Percentiles rank a stretch among this genome's conserved stretches.
Evolutionary conservation across 92 coral and sea anemone genomes (phyloP).

Genomic region (Plumapathes pennacea): DNA sequence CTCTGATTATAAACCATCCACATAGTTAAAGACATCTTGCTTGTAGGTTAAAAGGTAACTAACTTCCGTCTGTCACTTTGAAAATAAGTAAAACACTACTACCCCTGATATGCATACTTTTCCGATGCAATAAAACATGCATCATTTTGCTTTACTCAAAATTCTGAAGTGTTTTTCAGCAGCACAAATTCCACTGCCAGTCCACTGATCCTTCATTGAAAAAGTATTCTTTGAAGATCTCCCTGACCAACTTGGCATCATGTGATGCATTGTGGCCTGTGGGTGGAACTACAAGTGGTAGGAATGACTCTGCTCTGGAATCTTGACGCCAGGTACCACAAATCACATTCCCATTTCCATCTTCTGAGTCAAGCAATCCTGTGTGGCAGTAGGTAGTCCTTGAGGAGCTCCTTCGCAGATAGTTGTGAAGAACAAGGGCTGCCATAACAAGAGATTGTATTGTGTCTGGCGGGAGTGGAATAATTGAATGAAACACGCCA

Average conservation of each 20-base stretch:
- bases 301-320: conserved; percentile 18
- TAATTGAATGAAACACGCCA: conserved; percentile 17
- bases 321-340: conserved; percentile 31
- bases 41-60: too few relatives aligned
- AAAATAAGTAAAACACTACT: too few relatives aligned
- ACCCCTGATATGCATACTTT: too few relatives aligned
- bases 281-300: conserved; percentile 43
- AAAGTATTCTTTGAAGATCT: conserved; percentile 33
- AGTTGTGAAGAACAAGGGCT: conserved; percentile 24
- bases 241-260: conserved; percentile 54
- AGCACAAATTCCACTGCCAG: conserved; percentile 26
- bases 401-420: conserved; percentile 20
- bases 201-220: conserved; percentile 40
- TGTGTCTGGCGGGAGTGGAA: conserved; percentile 12
- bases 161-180: background rate
- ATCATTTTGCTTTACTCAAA: too few relatives aligned
- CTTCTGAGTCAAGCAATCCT: conserved; percentile 18
- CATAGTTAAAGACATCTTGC: too few relatives aligned
- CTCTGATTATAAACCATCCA: too few relatives aligned
- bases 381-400: conserved; percentile 8
- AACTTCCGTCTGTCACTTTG: too few relatives aligned
- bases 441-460: conserved; percentile 4
- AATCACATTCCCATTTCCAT: background rate
- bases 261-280: conserved; percentile 57
- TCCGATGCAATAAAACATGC: too few relatives aligned